phyloP scores from a whole-genome alignment of 2,113 vertebrate genomes.

The Onychorhynchus coronatus region DNA sequence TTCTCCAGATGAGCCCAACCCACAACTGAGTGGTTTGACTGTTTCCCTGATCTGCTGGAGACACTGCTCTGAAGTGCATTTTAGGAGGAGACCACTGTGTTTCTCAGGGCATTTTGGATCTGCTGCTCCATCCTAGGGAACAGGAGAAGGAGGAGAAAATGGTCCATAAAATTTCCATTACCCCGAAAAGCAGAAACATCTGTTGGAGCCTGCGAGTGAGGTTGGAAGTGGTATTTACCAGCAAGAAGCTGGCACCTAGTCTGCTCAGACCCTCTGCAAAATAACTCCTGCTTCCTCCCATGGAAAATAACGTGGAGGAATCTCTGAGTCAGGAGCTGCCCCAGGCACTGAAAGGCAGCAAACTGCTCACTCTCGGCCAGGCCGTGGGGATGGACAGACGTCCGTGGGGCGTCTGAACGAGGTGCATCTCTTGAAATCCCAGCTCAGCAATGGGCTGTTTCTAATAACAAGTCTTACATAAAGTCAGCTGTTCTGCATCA shows the following conservation, averaged over 20 bases:
- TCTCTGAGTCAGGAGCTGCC: conserved; percentile 56
- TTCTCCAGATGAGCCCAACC: neutral
- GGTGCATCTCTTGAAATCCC: neutral
- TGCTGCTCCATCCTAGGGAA: neutral
- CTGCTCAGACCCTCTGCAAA: conserved; percentile 11
- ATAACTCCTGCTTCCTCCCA: neutral
- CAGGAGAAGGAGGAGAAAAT: conserved; percentile 43
- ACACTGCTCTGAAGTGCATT: neutral
- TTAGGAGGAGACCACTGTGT: neutral
- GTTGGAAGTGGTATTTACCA: conserved; percentile 50
- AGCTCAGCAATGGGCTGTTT: conserved; percentile 27
- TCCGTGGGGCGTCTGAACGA: neutral
- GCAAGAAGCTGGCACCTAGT: conserved; percentile 24
- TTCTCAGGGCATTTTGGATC: conserved; percentile 3
- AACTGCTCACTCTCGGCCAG: neutral
- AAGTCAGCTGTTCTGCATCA: conserved; percentile 56
- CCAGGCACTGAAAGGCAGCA: conserved; percentile 10
- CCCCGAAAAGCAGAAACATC: conserved; percentile 61
- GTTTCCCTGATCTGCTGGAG: neutral
- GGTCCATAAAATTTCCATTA: conserved; percentile 61
- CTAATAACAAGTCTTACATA: conserved; percentile 37
- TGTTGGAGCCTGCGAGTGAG: conserved; percentile 48
- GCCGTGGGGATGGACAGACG: neutral
- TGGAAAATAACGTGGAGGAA: conserved; percentile 55
- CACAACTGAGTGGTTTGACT: neutral